These are phyloP conservation scores for Trichonephila inaurata DNA, from an alignment of 1,140 invertebrate genomes.

Conservation along the genomic window DNA sequence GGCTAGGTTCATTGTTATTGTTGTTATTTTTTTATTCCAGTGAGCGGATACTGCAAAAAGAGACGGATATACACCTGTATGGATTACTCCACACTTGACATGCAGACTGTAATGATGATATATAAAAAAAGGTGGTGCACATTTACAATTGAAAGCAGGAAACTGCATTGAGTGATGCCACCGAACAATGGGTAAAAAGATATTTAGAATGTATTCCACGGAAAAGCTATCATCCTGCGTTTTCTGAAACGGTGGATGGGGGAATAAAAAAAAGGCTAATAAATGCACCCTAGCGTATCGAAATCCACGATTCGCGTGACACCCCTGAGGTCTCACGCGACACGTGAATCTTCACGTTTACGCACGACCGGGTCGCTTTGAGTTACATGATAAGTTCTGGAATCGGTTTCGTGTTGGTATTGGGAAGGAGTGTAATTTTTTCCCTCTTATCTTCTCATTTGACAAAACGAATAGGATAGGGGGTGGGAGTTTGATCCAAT, in stretches of 20 bases:
- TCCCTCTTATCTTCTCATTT: too few species aligned
- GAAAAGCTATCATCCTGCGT: conserved; percentile 1
- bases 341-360: background rate
- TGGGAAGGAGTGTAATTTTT: too few species aligned
- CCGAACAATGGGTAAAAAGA: background rate
- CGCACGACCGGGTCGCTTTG: background rate
- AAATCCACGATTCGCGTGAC: background rate
- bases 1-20: too few species aligned
- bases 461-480: too few species aligned
- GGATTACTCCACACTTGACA: background rate
- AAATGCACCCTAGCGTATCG: conserved; percentile 10
- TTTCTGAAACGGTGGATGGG: background rate
- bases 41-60: too few species aligned
- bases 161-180: background rate
- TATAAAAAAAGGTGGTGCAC: background rate
- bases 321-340: background rate
- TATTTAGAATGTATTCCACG: background rate
- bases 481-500: too few species aligned
- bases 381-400: too few species aligned
- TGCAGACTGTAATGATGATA: too few species aligned
- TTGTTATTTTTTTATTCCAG: too few species aligned
- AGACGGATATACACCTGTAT: background rate
- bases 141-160: background rate
- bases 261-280: conserved; percentile 6
- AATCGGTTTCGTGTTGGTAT: too few species aligned